phyloP scores from a whole-genome alignment of 2,797 vertebrate species.

The Odontamblyopus rebecca region DNA sequence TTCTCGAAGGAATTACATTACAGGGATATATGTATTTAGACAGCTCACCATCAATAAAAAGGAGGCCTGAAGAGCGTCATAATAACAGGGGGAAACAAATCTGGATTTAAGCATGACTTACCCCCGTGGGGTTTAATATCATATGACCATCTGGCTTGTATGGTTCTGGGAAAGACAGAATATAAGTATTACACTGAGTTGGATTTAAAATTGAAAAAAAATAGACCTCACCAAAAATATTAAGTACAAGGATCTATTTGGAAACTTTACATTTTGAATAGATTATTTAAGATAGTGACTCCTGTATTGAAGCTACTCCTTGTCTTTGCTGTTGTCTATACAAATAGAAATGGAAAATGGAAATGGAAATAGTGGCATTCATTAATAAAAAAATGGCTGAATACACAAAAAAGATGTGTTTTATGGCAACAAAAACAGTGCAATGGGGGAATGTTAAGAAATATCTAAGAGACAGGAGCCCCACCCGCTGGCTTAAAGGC shows the following conservation, averaged over 20 bases:
- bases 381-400: not conserved
- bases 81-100: slow-evolving; percentile 24
- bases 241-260: not conserved
- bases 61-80: slow-evolving; percentile 1
- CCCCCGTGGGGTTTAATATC: slow-evolving; percentile 62
- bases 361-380: not conserved
- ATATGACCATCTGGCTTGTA: slow-evolving; percentile 61
- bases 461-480: slow-evolving; percentile 37
- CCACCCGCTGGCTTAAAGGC: slow-evolving; percentile 50
- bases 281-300: not conserved
- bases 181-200: not conserved
- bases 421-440: not conserved
- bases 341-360: too few species aligned
- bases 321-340: not conserved
- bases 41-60: not conserved
- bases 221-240: not conserved
- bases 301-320: not conserved
- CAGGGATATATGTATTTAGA: not conserved
- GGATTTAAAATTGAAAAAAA: not conserved
- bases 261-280: not conserved
- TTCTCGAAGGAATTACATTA: not conserved
- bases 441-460: slow-evolving; percentile 22
- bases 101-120: slow-evolving; percentile 58
- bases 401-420: not conserved
- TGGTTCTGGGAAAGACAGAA: slow-evolving; percentile 10